Percentiles rank a stretch among this genome's conserved stretches.
phyloP scores from a whole-genome alignment of 2,888 invertebrate species.

The Hirtodrosophila histrioides region DNA sequence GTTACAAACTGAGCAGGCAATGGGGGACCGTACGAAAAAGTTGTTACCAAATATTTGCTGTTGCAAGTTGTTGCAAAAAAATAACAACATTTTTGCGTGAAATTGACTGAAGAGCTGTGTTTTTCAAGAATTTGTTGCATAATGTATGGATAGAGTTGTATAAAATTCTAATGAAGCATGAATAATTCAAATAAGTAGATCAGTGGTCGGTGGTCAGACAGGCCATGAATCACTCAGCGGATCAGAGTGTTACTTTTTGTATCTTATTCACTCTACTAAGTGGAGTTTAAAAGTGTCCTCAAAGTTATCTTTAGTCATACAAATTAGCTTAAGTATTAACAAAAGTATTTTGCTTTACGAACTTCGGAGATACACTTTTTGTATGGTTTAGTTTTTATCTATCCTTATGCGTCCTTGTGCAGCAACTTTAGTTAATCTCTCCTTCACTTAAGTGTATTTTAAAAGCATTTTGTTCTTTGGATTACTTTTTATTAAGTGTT shows the following conservation, averaged over 20 bases:
- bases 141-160: conserved; percentile 22
- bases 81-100: conserved; percentile 44
- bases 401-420: no score
- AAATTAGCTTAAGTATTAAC: no score
- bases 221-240: conserved; percentile 22
- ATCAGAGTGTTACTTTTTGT: conserved; percentile 1
- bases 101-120: conserved; percentile 34
- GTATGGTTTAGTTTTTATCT: no score
- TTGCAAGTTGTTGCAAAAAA: conserved; percentile 10
- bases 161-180: conserved; percentile 8
- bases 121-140: conserved; percentile 28
- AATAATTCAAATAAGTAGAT: conserved; percentile 39
- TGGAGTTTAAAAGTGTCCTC: no score
- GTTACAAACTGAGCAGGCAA: conserved; percentile 26
- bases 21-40: conserved; percentile 32
- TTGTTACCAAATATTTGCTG: conserved; percentile 44
- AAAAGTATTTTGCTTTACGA: no score
- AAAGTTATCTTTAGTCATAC: no score
- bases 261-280: no score
- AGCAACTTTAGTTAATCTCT: no score
- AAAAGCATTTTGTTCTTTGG: no score
- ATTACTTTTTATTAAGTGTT: no score
- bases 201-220: not conserved
- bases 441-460: no score
- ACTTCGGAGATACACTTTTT: no score